Evolutionary conservation across 64 coral and sea anemone genomes (phyloP), one percentile per base, ranked within the genome.

Genomic region (Cladopsammia gracilis): DNA sequence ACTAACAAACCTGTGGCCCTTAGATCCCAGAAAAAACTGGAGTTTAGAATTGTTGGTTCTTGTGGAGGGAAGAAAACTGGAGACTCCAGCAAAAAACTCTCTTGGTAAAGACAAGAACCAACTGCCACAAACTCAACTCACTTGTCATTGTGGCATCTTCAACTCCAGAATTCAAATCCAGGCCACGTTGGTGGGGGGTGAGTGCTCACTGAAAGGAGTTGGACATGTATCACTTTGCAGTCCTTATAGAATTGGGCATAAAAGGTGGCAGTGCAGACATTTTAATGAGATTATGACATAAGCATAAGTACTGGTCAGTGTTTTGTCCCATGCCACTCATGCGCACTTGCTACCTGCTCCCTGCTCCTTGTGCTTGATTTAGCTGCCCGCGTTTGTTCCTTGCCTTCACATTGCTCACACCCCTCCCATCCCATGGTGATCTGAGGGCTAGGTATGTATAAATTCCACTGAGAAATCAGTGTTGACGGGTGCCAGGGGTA

Each of bases 81-180:
- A 64, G 5, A 64, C 13, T 13, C 61, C 61, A 64, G 61, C 8
- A 2, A 19, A 64, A 19, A 64, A 1, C 13, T 19, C 61, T 20
- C 13, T 13, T 13, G 5, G 18, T 5, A 64, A 64, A 13, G 19
- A 64, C 61, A 72, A 26, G 70, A 44, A 15, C 70, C 26, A 45
- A 25, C 5, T 3, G 53, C 53, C 53, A 72, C 70, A 11, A 25
- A 72, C 61, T 15, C 26, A 72, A 45, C 42, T 13, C 12, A 26
- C 34, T 14, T 72, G 70, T 72, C 70, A 72, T 8, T 72, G 70
- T 56, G 53, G 12, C 34, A 25, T 72, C 34, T 25, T 26, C 70
- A 72, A 72, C 70, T 72, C 34, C 12, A 72, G 34, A 26, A 72
- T 72, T 43, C 70, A 72, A 45, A 72, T 72, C 25, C 70, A 72